Conservation (phyloP, 2,797 vertebrate species). For the Botia kubotai region DNA sequence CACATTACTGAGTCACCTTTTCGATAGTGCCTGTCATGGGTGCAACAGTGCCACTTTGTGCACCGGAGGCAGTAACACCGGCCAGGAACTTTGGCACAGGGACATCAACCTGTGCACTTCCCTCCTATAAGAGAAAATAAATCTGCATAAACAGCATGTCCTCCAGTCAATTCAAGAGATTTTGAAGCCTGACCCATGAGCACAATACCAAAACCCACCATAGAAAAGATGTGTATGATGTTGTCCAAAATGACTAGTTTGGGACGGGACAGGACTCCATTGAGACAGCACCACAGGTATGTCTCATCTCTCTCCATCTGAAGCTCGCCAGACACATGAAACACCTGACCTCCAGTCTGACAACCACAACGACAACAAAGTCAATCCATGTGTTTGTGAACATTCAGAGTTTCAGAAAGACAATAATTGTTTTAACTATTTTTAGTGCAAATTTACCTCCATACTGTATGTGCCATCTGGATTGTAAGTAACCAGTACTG, state of each 20-base stretch:
- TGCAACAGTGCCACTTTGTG: slow-evolving; percentile 83
- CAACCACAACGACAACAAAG: neutral
- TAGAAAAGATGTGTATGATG: slow-evolving; percentile 89
- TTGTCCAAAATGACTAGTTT: slow-evolving; percentile 88
- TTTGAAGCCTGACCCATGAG: neutral
- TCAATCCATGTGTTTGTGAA: neutral
- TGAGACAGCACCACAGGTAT: slow-evolving; percentile 85
- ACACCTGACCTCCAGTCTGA: slow-evolving; percentile 82
- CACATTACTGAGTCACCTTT: slow-evolving; percentile 79
- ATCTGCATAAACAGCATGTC: neutral
- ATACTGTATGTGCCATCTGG: slow-evolving; percentile 88
- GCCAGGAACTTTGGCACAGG: slow-evolving; percentile 89
- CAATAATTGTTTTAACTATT: too few species aligned
- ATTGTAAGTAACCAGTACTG: slow-evolving; percentile 84
- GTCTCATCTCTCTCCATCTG: slow-evolving; percentile 75
- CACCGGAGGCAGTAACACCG: slow-evolving; percentile 75
- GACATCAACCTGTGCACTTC: slow-evolving; percentile 80
- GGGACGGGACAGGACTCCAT: slow-evolving; percentile 82
- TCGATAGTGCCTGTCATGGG: slow-evolving; percentile 98
- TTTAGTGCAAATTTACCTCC: slow-evolving; percentile 79
- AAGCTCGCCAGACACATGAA: slow-evolving; percentile 84
- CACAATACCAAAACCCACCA: slow-evolving; percentile 72
- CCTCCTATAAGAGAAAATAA: slow-evolving; percentile 77
- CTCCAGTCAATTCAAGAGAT: neutral
- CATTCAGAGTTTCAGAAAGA: neutral